A percentile compares a stretch with the other conserved stretches of the same genome.
Conservation (phyloP, 1,140 invertebrate genomes). For the Heterodera schachtii region DNA sequence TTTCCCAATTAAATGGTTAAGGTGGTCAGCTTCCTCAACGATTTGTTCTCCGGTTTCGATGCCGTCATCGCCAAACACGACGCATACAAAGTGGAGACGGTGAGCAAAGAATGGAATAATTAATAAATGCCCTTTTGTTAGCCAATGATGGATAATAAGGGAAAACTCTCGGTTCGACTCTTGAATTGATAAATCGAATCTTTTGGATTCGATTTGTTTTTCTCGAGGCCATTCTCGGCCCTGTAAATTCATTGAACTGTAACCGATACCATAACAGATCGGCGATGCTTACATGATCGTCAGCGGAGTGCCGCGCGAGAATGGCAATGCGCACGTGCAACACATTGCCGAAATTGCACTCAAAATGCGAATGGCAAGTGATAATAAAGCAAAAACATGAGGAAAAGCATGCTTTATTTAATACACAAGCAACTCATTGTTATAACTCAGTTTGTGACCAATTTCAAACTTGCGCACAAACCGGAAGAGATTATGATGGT, state of each 20-base stretch:
- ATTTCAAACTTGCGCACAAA: constrained; percentile 86
- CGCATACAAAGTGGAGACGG: constrained; percentile 63
- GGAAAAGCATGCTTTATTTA: no score
- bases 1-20: neutral
- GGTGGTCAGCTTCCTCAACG: constrained; percentile 60
- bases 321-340: constrained; percentile 72
- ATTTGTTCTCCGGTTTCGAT: constrained; percentile 65
- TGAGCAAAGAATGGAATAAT: constrained; percentile 10
- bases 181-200: no score
- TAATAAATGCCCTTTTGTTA: neutral
- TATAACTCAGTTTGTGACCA: constrained; percentile 77
- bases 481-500: constrained; percentile 84
- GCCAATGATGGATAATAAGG: no score
- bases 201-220: no score
- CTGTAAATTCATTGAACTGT: constrained; percentile 1
- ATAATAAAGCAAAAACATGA: neutral
- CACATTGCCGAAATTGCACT: constrained; percentile 81
- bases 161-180: no score
- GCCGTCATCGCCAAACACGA: constrained; percentile 65
- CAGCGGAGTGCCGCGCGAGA: constrained; percentile 77
- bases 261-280: constrained; percentile 68
- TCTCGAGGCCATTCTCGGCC: no score
- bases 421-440: neutral
- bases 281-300: constrained; percentile 88
- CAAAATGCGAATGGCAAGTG: constrained; percentile 70